Base-by-base conservation (phyloP, 2,113 vertebrate genomes). In the Oncorhynchus gorbuscha region DNA sequence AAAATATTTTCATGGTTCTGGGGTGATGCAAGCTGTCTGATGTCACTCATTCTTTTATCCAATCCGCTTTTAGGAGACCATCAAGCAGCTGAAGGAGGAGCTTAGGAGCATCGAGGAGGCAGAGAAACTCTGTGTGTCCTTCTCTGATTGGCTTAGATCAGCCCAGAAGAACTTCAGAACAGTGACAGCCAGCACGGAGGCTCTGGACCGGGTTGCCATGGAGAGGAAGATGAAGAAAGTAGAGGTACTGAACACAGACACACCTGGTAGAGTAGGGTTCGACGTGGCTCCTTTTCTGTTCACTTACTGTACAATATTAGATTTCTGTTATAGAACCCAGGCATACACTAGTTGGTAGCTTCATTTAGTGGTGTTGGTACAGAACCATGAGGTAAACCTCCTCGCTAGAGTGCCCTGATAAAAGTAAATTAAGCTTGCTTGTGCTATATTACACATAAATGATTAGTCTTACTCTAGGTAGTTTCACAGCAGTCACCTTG, bases 21-120 rank as follows among this genome's bases (percentile, higher is more conserved):
- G 11, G 49, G 11, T 51, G 49, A 51, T 51, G 14, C 49, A 51
- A 51, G 3, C 14, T 14, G 12, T 51, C 14, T 51, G 39, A 39
- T 39, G 49, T 51, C 49, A 51, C 14, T 51, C 49, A 51, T 55
- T 55, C 14, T 45, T 45, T 45, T 45, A 45, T 48, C 18, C 18
- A 9, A 48, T 73, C 1, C 45, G 51, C 68, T 81, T 82, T 73
- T 79, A 99, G 98, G 97, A 98, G 73, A 95, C 94, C 88, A 91
- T 96, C 74, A 97, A 97, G 83, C 95, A 95, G 82, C 89, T 99
- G 32, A 95, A 97, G 84, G 96, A 99, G 84, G 98, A 99, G 88
- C 90, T 96, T 74, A 94, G 86, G 78, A 95, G 92, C 85, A 92
- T 97, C 22, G 94, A 96, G 20, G 97, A 98, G 80, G 95, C 97